phyloP scores from a whole-genome alignment of 2,797 vertebrate species.

The Gallinago stenura region DNA sequence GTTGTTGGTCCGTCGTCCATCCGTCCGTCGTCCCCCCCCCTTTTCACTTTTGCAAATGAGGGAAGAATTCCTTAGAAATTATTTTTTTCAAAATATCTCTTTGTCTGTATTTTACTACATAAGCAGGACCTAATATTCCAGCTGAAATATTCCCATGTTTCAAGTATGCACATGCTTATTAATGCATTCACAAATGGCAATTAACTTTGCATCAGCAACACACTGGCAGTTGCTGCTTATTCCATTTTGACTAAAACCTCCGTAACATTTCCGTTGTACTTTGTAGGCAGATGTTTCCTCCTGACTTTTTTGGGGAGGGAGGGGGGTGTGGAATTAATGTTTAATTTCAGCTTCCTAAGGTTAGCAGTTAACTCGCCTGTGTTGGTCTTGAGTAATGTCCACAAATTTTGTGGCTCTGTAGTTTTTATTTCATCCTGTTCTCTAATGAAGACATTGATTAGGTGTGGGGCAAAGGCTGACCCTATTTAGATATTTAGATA shows the following conservation, averaged over 20 bases:
- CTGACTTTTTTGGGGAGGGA: not conserved
- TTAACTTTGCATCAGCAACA: not conserved
- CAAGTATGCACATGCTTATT: too few species aligned
- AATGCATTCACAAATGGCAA: not conserved
- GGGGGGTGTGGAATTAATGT: not conserved
- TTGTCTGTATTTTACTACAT: not conserved
- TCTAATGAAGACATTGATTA: not conserved
- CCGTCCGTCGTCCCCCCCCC: too few species aligned
- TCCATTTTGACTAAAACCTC: not conserved
- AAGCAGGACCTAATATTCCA: too few species aligned
- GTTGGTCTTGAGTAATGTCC: slow-evolving; percentile 13
- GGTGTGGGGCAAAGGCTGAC: not conserved
- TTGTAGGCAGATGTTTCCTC: not conserved
- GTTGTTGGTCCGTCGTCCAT: not conserved
- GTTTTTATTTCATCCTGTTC: slow-evolving; percentile 7
- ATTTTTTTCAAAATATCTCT: not conserved
- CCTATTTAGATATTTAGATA: not conserved
- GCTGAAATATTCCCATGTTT: too few species aligned
- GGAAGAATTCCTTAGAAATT: not conserved
- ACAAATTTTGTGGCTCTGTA: not conserved
- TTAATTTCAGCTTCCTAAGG: slow-evolving; percentile 11
- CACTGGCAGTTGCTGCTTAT: not conserved
- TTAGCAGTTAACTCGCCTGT: not conserved
- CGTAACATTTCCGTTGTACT: not conserved
- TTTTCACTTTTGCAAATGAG: not conserved